Base-by-base conservation (phyloP, 2,797 vertebrate genomes). In the Amazona finschi region DNA sequence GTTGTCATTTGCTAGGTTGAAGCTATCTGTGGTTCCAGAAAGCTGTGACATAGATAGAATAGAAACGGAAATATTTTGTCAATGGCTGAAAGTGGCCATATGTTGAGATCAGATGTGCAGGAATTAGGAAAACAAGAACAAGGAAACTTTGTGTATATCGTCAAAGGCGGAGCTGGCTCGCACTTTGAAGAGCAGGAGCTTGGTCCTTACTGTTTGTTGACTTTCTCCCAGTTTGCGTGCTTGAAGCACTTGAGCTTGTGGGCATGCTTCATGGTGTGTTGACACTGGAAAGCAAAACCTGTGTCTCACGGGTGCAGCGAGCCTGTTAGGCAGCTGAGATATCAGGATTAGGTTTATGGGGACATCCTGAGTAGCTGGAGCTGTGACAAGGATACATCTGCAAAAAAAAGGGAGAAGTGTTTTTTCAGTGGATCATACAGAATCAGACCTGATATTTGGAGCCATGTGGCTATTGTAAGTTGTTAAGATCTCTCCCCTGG, bases 21-120 rank as follows among this genome's bases (percentile, higher is more conserved):
- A 88, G 65, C 4, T 1, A 58, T 89, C 81, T 79, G 80, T n/a
- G 27, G 41, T 79, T 96, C 74, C 75, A 82, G 74, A 85, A 91
- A 71, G 55, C 44, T 79, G 47, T 95, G 73, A 61, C 1, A 0
- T 64, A 31, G 87, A 78, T 62, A 60, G 50, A 64, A 62, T 10
- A 70, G 81, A 69, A 94, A 88, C 78, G 75, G 83, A 95, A 95
- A 81, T 85, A 78, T 85, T 95, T 87, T 95, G 93, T 96, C 85
- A 92, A 5, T 93, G 73, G 91, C 84, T 94, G 85, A 93, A 86
- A 66, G 38, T 58, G 69, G 49, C 86, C 79, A 33, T 94, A 70
- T 95, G 95, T 82, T 94, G 86, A 79, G 85, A 93, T 97, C 92
- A 82, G 81, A 94, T 83, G 72, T 69, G 38, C 86, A 82, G 69